These are phyloP conservation scores for Carassius auratus DNA, from an alignment of 2,113 vertebrate genomes.

Conservation along the genomic window DNA sequence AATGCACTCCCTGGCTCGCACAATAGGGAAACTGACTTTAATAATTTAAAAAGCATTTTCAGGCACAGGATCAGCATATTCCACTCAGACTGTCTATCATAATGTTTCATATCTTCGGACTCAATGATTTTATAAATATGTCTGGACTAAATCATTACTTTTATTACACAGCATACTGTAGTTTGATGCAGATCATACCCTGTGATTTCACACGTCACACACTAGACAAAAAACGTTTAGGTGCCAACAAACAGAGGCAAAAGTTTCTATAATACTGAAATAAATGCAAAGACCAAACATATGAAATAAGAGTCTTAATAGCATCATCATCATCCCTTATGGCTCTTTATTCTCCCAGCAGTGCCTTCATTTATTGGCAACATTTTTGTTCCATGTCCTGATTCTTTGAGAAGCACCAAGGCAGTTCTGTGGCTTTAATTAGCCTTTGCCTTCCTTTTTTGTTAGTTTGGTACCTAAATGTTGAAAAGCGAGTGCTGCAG, in stretches of 20 bases:
- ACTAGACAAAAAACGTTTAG: neutral
- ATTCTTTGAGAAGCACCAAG: neutral
- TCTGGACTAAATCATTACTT: neutral
- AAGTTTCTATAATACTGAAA: slow-evolving; percentile 22
- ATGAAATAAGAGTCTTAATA: neutral
- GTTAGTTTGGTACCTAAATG: neutral
- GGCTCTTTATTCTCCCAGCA: neutral
- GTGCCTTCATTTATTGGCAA: slow-evolving; percentile 1
- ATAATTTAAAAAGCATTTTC: neutral
- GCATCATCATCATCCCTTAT: neutral
- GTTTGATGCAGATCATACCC: neutral
- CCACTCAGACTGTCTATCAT: neutral
- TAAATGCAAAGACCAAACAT: slow-evolving; percentile 21
- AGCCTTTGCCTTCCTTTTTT: neutral
- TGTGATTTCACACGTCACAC: neutral
- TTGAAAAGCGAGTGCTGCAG: neutral
- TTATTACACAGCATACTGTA: neutral
- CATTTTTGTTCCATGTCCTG: neutral
- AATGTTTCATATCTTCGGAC: neutral
- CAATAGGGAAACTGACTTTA: neutral
- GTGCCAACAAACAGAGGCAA: neutral
- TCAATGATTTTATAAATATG: neutral
- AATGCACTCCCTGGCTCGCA: neutral
- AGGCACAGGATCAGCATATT: slow-evolving; percentile 2
- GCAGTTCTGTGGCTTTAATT: neutral